These are phyloP conservation scores for Dryoscopus gambensis DNA, from an alignment of 2,113 vertebrate genomes.

Conservation along the genomic window DNA sequence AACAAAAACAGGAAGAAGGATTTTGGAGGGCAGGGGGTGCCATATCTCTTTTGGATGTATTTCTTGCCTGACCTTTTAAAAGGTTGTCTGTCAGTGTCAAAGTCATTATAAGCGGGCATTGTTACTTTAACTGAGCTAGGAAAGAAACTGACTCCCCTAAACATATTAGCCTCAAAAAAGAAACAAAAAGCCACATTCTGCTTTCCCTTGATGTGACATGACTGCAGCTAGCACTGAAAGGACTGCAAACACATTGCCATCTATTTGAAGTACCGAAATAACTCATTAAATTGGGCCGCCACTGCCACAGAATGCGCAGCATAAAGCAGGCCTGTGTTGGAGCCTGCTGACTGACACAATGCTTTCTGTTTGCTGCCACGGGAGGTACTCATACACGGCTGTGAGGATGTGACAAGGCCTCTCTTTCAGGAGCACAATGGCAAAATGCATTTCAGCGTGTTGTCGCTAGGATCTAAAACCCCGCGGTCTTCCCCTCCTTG, in stretches of 20 bases:
- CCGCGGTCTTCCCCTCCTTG: not conserved
- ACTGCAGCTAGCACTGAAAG: constrained; percentile 14
- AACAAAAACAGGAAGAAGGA: not conserved
- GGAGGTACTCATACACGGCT: not conserved
- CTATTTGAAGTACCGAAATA: not conserved
- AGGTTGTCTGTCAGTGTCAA: not conserved
- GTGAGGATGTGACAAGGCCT: not conserved
- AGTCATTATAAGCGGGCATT: not conserved
- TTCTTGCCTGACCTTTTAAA: not conserved
- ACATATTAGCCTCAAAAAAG: not conserved
- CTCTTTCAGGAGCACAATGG: constrained; percentile 22
- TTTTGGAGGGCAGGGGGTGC: not conserved
- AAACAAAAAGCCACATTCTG: not conserved
- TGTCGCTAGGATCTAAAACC: not conserved
- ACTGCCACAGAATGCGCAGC: not conserved
- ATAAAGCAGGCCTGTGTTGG: not conserved
- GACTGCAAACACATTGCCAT: not conserved
- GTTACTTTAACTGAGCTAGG: not conserved
- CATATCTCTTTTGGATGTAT: not conserved
- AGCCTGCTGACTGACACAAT: constrained; percentile 1
- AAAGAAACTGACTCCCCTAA: not conserved
- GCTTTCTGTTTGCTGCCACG: constrained; percentile 19
- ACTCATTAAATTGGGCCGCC: not conserved
- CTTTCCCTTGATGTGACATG: not conserved
- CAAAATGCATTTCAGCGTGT: constrained; percentile 1